These are phyloP conservation scores for Nemotelus nigrinus DNA, from an alignment of 2,888 invertebrate species.

Conservation along the genomic window DNA sequence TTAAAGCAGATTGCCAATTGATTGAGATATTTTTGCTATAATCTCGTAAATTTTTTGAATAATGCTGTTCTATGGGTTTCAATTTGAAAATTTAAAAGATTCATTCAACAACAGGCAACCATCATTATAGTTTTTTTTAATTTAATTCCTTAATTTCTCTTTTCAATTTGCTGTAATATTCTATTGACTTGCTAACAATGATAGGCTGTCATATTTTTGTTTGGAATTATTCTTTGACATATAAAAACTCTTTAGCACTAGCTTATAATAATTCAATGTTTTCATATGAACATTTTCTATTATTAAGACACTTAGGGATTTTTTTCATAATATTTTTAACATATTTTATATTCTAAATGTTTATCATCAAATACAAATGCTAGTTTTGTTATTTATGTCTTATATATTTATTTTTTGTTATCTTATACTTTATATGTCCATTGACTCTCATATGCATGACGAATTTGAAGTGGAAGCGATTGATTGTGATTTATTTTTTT, in stretches of 20 bases:
- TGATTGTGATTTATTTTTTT: background rate
- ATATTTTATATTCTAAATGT: slow-evolving; percentile 4
- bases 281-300: slow-evolving; percentile 16
- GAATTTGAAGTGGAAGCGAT: slow-evolving; percentile 26
- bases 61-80: too few relatives aligned
- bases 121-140: too few relatives aligned
- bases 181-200: background rate
- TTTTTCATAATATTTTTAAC: slow-evolving; percentile 23
- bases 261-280: slow-evolving; percentile 7
- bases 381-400: slow-evolving; percentile 2
- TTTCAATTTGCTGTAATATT: background rate
- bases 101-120: too few relatives aligned
- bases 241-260: slow-evolving; percentile 37
- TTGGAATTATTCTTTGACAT: background rate
- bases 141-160: too few relatives aligned
- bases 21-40: too few relatives aligned
- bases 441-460: background rate
- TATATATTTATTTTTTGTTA: background rate
- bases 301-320: slow-evolving; percentile 44
- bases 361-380: slow-evolving; percentile 31
- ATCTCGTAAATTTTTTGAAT: too few relatives aligned
- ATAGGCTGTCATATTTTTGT: background rate
- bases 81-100: too few relatives aligned
- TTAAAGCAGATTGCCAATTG: too few relatives aligned
- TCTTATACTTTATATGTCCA: background rate